Percentiles rank a stretch among this genome's conserved stretches.
phyloP scores from a whole-genome alignment of 2,113 vertebrate genomes.

The Mormyrus lacerda region DNA sequence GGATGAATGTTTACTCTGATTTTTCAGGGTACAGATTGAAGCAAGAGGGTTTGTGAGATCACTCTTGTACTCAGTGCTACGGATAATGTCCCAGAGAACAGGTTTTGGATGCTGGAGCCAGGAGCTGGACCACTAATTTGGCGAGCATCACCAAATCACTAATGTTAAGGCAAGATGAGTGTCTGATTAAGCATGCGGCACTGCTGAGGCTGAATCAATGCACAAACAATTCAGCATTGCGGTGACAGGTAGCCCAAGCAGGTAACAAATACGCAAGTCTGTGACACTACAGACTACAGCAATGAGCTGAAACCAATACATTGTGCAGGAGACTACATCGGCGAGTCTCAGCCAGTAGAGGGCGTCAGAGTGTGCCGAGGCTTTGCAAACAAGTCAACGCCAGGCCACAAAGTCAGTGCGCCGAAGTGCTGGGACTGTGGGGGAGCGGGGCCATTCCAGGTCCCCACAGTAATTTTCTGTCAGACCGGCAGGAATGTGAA shows the following conservation, averaged over 20 bases:
- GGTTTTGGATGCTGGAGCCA: not conserved
- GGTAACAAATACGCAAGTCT: not conserved
- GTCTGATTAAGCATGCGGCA: conserved; percentile 6
- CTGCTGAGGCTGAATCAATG: not conserved
- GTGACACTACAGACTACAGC: not conserved
- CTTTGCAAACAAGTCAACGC: conserved; percentile 10
- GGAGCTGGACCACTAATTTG: not conserved
- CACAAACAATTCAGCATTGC: not conserved
- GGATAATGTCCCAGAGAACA: not conserved
- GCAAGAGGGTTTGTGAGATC: not conserved
- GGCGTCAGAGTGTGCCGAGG: not conserved
- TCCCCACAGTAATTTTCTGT: conserved; percentile 62
- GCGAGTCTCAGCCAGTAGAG: not conserved
- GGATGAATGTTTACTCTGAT: not conserved
- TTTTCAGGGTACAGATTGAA: not conserved
- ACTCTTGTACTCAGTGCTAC: not conserved
- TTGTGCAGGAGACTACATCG: not conserved
- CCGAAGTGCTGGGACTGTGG: conserved; percentile 27
- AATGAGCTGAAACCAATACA: not conserved
- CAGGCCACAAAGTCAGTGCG: conserved; percentile 23
- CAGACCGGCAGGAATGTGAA: conserved; percentile 50
- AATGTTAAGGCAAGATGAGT: conserved; percentile 1
- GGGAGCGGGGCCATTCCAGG: conserved; percentile 41
- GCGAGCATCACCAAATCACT: not conserved
- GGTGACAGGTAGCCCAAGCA: not conserved